Base-by-base conservation (phyloP, 2,113 vertebrate genomes). In the Neodon shergylaensis region DNA sequence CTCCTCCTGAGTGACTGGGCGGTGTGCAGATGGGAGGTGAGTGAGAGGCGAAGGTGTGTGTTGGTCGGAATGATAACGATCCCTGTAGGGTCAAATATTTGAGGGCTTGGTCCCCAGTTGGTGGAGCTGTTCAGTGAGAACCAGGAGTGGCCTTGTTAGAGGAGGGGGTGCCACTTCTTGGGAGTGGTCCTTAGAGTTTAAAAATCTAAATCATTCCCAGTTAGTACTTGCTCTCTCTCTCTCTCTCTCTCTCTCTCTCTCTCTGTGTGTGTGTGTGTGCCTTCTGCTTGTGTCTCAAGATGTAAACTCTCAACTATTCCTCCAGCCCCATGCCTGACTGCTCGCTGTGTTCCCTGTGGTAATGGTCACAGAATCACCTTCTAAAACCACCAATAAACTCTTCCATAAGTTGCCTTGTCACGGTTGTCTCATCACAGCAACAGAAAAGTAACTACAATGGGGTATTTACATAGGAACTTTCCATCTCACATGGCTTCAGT, bases 1-100 rank as follows among this genome's bases (percentile, higher is more conserved):
- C 17, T 39, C 24, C 36, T 44, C 16, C 2, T 1, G 22, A 63
- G 58, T n/a, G 16, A 6, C 3, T 66, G 3, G 4, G 33, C 31
- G 0, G 4, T 11, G 52, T 26, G 5, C 2, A 39, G 49, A 19
- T 1, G 9, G 3, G 39, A 31, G n/a, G 7, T 1, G 12, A 49
- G 24, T 26, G 19, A 26, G 54, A 83, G 22, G n/a, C 17, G 24
- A 42, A n/a, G 54, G n/a, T 39, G 16, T 4, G n/a, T 14, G 52
- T 22, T 58, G 21, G 52, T 81, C 21, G 7, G 49, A 58, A 36
- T 63, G n/a, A 31, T 42, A 16, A 63, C 0, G 13, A 9, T 28
- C 3, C n/a, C n/a, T 39, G 63, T 17, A 17, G 81, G n/a, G 8
- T 58, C 21, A 14, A 0, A 54, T 61, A 28, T 82, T 63, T 83